These are phyloP conservation scores for Paelopatides confundens DNA, from an alignment of 53 echinoderm and acorn worm genomes.

Conservation along the genomic window DNA sequence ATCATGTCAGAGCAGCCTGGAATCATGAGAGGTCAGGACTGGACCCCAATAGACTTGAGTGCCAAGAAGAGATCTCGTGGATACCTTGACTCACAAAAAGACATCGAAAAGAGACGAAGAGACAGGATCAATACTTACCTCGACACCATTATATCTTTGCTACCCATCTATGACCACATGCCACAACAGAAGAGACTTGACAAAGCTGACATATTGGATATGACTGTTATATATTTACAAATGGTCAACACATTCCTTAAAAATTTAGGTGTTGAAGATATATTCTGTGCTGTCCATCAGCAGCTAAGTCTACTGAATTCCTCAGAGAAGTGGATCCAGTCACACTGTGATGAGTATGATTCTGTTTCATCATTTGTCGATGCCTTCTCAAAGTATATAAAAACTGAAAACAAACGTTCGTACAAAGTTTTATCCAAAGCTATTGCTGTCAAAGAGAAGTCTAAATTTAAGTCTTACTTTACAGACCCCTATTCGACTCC, in stretches of 20 bases:
- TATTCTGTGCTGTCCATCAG: conserved; percentile 68
- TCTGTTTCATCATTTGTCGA: conserved; percentile 35
- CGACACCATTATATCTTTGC: conserved; percentile 61
- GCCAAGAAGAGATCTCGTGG: conserved; percentile 62
- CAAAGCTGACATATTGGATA: conserved; percentile 76
- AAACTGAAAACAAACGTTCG: not conserved
- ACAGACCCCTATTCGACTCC: not conserved
- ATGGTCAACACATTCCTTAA: conserved; percentile 64
- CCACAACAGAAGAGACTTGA: conserved; percentile 63
- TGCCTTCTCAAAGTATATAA: not conserved
- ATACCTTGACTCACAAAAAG: conserved; percentile 77
- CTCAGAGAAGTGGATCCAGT: conserved; percentile 59
- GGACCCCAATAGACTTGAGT: conserved; percentile 66
- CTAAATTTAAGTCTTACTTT: not conserved
- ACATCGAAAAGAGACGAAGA: conserved; percentile 72
- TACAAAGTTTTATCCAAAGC: not conserved
- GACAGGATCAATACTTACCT: conserved; percentile 76
- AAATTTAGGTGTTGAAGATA: conserved; percentile 61
- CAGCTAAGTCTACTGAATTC: conserved; percentile 55
- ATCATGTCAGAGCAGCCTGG: not conserved
- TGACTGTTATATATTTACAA: conserved; percentile 69
- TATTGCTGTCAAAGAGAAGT: not conserved
- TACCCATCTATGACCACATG: conserved; percentile 68
- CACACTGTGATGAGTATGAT: conserved; percentile 40
- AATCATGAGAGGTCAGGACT: conserved; percentile 35